Evolutionary conservation across 2,113 vertebrate genomes (phyloP).

Genomic region (Bathybates hornii): DNA sequence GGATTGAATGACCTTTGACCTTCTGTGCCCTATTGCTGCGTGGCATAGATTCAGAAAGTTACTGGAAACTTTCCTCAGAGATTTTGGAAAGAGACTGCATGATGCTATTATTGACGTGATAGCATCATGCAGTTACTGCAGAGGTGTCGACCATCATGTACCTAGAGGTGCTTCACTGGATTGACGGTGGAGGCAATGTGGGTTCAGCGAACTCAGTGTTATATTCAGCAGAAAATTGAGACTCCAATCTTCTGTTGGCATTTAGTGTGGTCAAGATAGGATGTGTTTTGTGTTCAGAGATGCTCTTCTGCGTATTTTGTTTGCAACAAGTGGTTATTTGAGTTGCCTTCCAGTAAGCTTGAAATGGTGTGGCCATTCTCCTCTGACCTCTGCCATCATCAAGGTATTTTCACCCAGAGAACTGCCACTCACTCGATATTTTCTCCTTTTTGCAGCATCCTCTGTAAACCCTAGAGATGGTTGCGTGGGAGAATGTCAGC

Average conservation of each 20-base stretch:
- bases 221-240: not conserved
- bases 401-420: not conserved
- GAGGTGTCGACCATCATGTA: not conserved
- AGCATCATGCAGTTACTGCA: not conserved
- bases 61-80: not conserved
- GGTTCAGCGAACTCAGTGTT: not conserved
- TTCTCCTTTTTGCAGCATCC: not conserved
- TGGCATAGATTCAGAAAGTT: not conserved
- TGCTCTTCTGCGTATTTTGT: not conserved
- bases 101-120: not conserved
- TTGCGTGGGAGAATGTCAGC: not conserved
- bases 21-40: not conserved
- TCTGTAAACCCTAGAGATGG: not conserved
- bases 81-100: not conserved
- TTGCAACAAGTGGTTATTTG: not conserved
- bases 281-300: not conserved
- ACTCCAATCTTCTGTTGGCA: not conserved
- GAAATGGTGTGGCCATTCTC: not conserved
- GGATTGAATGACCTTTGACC: not conserved
- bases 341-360: not conserved
- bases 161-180: not conserved
- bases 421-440: not conserved
- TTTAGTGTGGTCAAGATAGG: not conserved
- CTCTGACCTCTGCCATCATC: not conserved
- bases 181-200: not conserved